Base-by-base conservation (phyloP, 1,140 invertebrate genomes). In the Choristoneura fumiferana region DNA sequence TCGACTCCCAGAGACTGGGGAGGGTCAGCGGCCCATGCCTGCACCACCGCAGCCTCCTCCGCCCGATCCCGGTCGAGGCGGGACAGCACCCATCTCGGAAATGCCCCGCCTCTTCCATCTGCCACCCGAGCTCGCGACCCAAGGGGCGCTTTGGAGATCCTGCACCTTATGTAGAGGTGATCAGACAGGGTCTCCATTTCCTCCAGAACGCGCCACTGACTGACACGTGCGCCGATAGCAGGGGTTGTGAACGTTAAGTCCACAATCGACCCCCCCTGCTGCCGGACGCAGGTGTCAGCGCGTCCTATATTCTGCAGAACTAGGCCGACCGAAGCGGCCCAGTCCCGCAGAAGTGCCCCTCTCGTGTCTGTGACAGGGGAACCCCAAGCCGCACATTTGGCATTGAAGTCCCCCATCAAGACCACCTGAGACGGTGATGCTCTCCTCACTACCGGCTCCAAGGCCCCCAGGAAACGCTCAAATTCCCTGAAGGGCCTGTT, bases 351-450 rank as follows among this genome's bases (percentile, higher is more conserved):
- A 0, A 36, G 10, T 3, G 9, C 14, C 1, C 60, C 62, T 9
- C 59, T 18, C 0, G 33, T 10, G n/a, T 57, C 54, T 0, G 58
- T 59, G 22, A 59, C 36, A 6, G 54, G 52, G 4, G 39, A 60
- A 3, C 60, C 63, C 58, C 62, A 65, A 0, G 45, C 57, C 22
- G 6, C 12, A 0, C 55, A 60, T 15, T 69, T 69, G 15, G 67
- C 67, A 34, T 69, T 65, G 39, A 69, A 35, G 36, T 65, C 63
- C 29, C 67, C 67, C 8, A 36, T 3, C 1, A 65, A 17, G 0
- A 65, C 1, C 8, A 69, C 54, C 0, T 43, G 54, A 0, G 17
- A 4, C 0, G 2, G 8, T 17, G 12, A 57, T 22, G 5, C 15
- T 13, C 29, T 37, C 2, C 36, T n/a, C 9, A 58, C 14, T 13